Evolutionary conservation across 2,888 invertebrate genomes (phyloP).

Genomic region (Ectropis crepuscularia): DNA sequence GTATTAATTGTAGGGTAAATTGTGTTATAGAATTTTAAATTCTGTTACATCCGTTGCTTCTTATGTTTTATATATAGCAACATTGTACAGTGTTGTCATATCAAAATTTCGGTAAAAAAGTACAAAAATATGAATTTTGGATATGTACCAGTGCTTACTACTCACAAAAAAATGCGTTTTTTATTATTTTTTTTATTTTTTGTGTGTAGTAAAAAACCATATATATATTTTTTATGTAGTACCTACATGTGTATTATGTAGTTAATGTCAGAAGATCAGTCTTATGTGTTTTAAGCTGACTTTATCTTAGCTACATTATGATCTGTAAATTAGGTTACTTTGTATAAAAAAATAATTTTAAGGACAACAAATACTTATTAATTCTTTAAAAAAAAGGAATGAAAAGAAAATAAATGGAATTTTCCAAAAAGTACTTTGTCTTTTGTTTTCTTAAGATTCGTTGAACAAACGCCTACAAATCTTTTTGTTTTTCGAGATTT

Average conservation of each 20-base stretch:
- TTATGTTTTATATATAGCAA: conserved; percentile 36
- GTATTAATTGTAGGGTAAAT: conserved; percentile 49
- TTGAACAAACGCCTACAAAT: neutral
- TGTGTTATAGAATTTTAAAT: conserved; percentile 50
- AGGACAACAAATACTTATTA: conserved; percentile 38
- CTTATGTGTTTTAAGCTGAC: conserved; percentile 41
- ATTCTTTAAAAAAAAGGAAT: conserved; percentile 22
- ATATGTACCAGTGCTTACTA: conserved; percentile 30
- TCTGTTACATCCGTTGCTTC: conserved; percentile 45
- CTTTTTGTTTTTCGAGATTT: conserved; percentile 5
- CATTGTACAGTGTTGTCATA: conserved; percentile 40
- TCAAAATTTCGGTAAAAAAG: conserved; percentile 42
- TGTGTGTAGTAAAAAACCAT: conserved; percentile 13
- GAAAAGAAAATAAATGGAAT: conserved; percentile 15
- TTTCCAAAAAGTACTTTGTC: conserved; percentile 18
- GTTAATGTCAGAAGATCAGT: conserved; percentile 37
- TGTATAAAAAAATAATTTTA: conserved; percentile 34
- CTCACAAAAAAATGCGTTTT: conserved; percentile 35
- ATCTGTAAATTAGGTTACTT: conserved; percentile 39
- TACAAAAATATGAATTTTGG: conserved; percentile 43
- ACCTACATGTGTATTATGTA: conserved; percentile 26
- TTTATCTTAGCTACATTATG: conserved; percentile 37
- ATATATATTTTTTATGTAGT: conserved; percentile 12
- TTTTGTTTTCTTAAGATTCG: conserved; percentile 27
- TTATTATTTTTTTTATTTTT: conserved; percentile 21